A percentile compares a stretch with the other conserved stretches of the same genome.
phyloP scores from a whole-genome alignment of 2,113 vertebrate genomes.

The Sphyrna mokarran region DNA sequence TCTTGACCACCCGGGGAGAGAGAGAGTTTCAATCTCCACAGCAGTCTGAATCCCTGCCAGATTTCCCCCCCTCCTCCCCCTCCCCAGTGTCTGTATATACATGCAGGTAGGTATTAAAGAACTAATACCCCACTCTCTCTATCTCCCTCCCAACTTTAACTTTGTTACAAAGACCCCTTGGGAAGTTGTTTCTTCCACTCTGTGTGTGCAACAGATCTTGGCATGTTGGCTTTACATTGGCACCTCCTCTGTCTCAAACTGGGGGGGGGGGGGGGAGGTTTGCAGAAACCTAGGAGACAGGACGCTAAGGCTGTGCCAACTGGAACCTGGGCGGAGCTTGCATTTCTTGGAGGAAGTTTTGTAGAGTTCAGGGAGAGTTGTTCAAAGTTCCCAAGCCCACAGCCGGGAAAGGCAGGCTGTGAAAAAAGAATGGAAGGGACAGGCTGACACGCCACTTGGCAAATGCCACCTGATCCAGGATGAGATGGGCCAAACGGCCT shows the following conservation, averaged over 20 bases:
- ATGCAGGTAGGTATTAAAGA: background rate
- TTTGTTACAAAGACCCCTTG: background rate
- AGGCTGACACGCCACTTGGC: background rate
- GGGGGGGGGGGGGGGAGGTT: no score
- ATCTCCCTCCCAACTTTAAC: background rate
- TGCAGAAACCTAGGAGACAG: slow-evolving; percentile 22
- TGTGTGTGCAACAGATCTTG: background rate
- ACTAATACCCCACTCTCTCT: background rate
- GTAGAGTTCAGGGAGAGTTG: background rate
- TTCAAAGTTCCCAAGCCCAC: background rate
- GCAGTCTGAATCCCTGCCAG: background rate
- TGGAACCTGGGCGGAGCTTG: background rate
- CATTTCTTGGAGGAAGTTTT: background rate
- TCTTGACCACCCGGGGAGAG: background rate
- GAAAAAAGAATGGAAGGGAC: no score
- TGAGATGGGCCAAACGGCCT: no score
- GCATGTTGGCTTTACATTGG: background rate
- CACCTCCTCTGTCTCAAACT: background rate
- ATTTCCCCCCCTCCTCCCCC: no score
- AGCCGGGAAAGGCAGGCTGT: no score
- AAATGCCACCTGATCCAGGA: background rate
- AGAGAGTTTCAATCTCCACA: background rate
- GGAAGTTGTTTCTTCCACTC: background rate
- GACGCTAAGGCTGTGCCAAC: background rate
- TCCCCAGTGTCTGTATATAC: no score